Base-by-base conservation (phyloP, 1,140 invertebrate genomes). In the Hylaeus anthracinus region DNA sequence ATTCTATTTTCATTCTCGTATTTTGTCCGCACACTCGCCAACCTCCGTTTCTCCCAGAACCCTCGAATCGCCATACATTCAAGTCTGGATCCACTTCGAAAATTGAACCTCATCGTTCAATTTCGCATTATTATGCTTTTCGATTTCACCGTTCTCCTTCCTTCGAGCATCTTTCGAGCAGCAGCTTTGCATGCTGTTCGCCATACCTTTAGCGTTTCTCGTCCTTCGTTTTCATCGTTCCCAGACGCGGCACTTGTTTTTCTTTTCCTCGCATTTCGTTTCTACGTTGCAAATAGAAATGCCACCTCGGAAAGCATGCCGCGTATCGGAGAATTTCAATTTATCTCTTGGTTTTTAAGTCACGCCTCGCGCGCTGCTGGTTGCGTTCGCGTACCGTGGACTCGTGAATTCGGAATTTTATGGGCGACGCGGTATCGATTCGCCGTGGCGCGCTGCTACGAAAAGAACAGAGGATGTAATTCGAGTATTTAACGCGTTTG, bases 81-180 rank as follows among this genome's bases (percentile, higher is more conserved):
- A 51, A 51, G 51, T 10, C 8, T 51, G 65, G 56, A 79, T 76
- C 82, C 76, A 87, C 82, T 88, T 86, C 73, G 61, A 71, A 88
- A 88, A 88, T 88, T 88, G 86, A 82, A 87, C 72, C 65, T 70
- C 71, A 71, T 77, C 76, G 58, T 60, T 72, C 70, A 43, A 10
- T 9, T 86, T 61, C 12, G 69, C 48, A 74, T 78, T 84, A 87
- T 86, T 84, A 70, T 64, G 43, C 74, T 51, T 51, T 67, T 78
- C 78, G 73, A 84, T 84, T 84, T 87, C 86, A 79, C 43, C 26
- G 26, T 26, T 26, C 26, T 26, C 26, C 26, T 26, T 26, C 26
- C 48, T n/a, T 26, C 37, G 45, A 55, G 1, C 53, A 45, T 58
- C 64, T 84, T 81, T 74, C 73, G 56, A n/a, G 53, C 66, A 5